Evolutionary conservation across 2,113 vertebrate genomes (phyloP).

Genomic region (Erythrocebus patas): DNA sequence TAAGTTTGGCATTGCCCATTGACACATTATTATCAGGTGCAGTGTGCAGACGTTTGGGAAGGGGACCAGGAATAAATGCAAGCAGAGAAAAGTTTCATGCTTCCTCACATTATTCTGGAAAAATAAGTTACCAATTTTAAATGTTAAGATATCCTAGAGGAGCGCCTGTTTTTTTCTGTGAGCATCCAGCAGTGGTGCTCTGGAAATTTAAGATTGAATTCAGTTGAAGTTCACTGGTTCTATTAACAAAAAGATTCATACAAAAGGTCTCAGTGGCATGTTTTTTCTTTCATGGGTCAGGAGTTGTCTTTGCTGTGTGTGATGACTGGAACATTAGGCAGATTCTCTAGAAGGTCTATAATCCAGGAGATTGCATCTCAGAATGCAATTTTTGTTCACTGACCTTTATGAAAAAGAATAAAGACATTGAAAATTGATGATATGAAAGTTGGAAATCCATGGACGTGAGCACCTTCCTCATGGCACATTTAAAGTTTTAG

Average conservation of each 20-base stretch:
- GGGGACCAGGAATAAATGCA: not conserved
- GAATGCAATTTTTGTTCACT: constrained; percentile 64
- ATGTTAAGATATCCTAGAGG: not conserved
- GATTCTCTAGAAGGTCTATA: constrained; percentile 14
- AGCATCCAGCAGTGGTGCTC: not conserved
- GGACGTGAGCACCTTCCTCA: not conserved
- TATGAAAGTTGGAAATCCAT: constrained; percentile 24
- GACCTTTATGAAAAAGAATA: constrained; percentile 63
- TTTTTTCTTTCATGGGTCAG: constrained; percentile 36
- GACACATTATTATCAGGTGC: not conserved
- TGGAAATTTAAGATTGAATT: constrained; percentile 48
- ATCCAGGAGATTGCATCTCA: constrained; percentile 33
- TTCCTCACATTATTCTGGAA: not conserved
- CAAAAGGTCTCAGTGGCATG: not conserved
- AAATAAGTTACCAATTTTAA: constrained; percentile 11
- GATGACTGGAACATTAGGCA: not conserved
- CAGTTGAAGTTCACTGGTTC: constrained; percentile 25
- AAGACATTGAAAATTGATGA: not conserved
- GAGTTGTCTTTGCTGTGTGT: not conserved
- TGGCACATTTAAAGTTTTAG: constrained; percentile 26
- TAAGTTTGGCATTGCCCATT: not conserved
- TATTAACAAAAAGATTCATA: constrained; percentile 36
- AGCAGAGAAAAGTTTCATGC: not conserved
- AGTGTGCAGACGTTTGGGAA: not conserved
- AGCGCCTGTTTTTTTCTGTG: not conserved